Evolutionary conservation across 2,888 invertebrate genomes (phyloP).

Genomic region (Heliconius erato): DNA sequence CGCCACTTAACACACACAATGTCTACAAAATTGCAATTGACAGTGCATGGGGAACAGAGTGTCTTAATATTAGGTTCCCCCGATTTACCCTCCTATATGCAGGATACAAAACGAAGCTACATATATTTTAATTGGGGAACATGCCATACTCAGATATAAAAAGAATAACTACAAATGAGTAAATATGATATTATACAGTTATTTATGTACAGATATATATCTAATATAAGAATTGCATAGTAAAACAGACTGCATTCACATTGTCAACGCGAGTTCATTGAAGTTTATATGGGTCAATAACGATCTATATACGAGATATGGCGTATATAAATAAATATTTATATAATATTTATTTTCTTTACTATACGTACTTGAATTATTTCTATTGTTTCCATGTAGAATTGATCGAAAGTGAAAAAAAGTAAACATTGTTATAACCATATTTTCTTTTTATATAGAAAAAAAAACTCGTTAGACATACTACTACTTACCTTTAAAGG

Average conservation of each 20-base stretch:
- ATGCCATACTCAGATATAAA: not conserved
- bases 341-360: not conserved
- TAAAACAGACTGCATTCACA: constrained; percentile 31
- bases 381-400: not conserved
- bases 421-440: no score
- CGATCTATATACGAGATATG: constrained; percentile 31
- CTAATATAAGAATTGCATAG: constrained; percentile 42
- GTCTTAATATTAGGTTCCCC: not conserved
- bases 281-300: constrained; percentile 48
- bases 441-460: not conserved
- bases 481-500: no score
- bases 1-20: no score
- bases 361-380: not conserved
- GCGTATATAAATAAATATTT: not conserved
- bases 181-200: not conserved
- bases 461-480: no score
- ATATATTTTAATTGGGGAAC: not conserved
- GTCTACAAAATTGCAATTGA: no score
- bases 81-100: not conserved
- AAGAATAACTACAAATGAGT: not conserved
- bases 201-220: constrained; percentile 9
- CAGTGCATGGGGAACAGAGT: not conserved
- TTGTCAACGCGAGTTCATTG: constrained; percentile 44
- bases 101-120: not conserved
- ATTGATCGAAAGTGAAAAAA: not conserved